Conservation (phyloP, 2,113 vertebrate genomes). For the Percina caprodes region DNA sequence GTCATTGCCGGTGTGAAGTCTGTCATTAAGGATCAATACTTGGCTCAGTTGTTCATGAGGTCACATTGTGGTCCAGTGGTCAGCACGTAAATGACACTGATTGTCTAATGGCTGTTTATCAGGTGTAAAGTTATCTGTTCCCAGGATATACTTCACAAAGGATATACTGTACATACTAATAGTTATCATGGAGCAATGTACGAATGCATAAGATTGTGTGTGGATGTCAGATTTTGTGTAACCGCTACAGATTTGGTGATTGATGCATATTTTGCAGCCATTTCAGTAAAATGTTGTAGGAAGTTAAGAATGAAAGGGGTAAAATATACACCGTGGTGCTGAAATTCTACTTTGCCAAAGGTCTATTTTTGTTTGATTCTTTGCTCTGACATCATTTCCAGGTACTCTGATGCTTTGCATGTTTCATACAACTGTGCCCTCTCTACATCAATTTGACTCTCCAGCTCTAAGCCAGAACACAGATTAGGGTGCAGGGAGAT, state of each 20-base stretch:
- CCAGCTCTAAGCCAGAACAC: slow-evolving; percentile 13
- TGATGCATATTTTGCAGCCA: neutral
- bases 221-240: neutral
- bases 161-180: neutral
- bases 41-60: slow-evolving; percentile 2
- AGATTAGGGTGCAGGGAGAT: slow-evolving; percentile 59
- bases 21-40: slow-evolving; percentile 36
- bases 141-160: neutral
- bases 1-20: slow-evolving; percentile 15
- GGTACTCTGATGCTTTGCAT: slow-evolving; percentile 29
- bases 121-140: slow-evolving; percentile 5
- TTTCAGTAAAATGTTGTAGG: neutral
- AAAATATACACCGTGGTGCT: neutral
- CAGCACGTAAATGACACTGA: slow-evolving; percentile 30
- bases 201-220: neutral
- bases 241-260: neutral
- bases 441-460: slow-evolving; percentile 32
- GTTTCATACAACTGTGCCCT: slow-evolving; percentile 28
- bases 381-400: slow-evolving; percentile 19
- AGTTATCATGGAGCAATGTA: neutral
- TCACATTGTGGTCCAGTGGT: slow-evolving; percentile 14
- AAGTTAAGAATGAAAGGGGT: neutral
- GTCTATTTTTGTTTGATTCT: slow-evolving; percentile 40
- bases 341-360: slow-evolving; percentile 2
- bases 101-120: slow-evolving; percentile 12